These are phyloP conservation scores for Oryzias sinensis DNA, from an alignment of 2,797 vertebrate genomes.

Conservation along the genomic window DNA sequence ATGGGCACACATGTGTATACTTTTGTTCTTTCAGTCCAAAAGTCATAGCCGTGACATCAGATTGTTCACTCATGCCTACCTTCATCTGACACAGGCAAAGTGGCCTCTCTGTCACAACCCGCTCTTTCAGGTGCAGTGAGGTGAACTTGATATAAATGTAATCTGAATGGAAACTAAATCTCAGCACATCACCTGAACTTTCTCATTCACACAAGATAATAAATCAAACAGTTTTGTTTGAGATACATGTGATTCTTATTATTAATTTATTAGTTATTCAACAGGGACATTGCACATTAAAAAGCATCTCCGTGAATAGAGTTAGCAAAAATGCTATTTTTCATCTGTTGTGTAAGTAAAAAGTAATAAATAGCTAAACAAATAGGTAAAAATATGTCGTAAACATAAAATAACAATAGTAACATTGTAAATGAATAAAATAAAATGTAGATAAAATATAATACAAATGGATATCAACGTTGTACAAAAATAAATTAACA, in stretches of 20 bases:
- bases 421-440: too few relatives aligned
- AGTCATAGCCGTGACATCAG: constrained; percentile 64
- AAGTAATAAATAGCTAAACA: too few relatives aligned
- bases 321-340: too few relatives aligned
- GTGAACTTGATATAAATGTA: constrained; percentile 66
- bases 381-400: too few relatives aligned
- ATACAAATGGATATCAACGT: too few relatives aligned
- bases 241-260: not conserved
- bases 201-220: constrained; percentile 22
- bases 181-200: constrained; percentile 32
- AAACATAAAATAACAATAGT: too few relatives aligned
- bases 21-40: constrained; percentile 51
- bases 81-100: constrained; percentile 58
- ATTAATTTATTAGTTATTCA: too few relatives aligned
- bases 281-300: too few relatives aligned
- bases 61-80: constrained; percentile 67
- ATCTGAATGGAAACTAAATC: constrained; percentile 66
- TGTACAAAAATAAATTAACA: too few relatives aligned
- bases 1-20: constrained; percentile 8
- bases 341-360: too few relatives aligned
- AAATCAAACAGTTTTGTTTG: constrained; percentile 25
- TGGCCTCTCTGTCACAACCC: constrained; percentile 69
- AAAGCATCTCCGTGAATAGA: too few relatives aligned
- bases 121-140: constrained; percentile 68
- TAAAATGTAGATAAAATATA: too few relatives aligned